Conservation (phyloP, 2,797 vertebrate species). For the Trachops cirrhosus region DNA sequence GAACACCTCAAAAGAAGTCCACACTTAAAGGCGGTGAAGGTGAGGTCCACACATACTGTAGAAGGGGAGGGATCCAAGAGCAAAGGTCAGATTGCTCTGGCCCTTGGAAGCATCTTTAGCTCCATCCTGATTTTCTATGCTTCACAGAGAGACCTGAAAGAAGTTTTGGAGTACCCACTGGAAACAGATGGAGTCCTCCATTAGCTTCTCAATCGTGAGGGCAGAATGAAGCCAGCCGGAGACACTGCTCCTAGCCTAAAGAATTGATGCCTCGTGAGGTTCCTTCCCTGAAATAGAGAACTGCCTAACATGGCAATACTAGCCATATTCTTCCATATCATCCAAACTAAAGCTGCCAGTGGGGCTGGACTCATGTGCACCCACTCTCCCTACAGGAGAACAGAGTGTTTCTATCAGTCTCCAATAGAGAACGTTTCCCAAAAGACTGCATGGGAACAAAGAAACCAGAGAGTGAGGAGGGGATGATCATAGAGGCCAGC, state of each 20-base stretch:
- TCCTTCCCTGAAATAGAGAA: not conserved
- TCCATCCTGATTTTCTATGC: not conserved
- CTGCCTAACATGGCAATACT: not conserved
- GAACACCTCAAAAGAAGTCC: not conserved
- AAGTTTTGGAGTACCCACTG: no score
- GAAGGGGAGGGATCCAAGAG: not conserved
- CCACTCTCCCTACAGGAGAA: not conserved
- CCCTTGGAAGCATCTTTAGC: rapidly evolving
- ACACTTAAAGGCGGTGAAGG: not conserved
- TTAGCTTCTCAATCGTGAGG: not conserved
- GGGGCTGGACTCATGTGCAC: not conserved
- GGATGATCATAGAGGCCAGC: no score
- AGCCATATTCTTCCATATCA: not conserved
- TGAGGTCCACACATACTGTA: rapidly evolving
- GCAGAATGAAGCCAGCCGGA: not conserved
- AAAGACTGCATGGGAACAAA: not conserved
- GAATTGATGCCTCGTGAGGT: rapidly evolving
- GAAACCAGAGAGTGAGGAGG: not conserved
- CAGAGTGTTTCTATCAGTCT: not conserved
- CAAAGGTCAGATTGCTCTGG: not conserved
- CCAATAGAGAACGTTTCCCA: not conserved
- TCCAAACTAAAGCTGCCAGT: not conserved
- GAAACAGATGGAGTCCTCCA: not conserved
- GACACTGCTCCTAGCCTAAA: not conserved
- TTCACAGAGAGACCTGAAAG: not conserved